Base-by-base conservation (phyloP, 2,888 invertebrate species). In the Liopterus haemorrhoidalis region DNA sequence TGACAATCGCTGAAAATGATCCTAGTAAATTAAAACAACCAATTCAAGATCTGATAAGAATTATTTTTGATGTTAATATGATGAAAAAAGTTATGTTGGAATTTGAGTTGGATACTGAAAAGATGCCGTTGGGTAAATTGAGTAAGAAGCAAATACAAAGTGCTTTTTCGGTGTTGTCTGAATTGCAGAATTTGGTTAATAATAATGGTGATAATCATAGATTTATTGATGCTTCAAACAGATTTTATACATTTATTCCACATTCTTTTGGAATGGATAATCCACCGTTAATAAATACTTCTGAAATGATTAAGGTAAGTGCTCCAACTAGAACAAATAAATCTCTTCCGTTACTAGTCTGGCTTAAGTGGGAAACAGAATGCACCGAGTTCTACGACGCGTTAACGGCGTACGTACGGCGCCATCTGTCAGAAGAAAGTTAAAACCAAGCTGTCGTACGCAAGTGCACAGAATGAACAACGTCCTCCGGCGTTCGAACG, bases 51-150 rank as follows among this genome's bases (percentile, higher is more conserved):
- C 70, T 99, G 3, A 76, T 99, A 14, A 75, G 78, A 48, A 73
- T 86, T 54, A 85, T 99, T 46, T 99, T 99, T 68, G 91, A 99
- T 65, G 78, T 95, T 0, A 78, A 88, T 47, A 72, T 75, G 5
- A 97, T 99, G 96, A 93, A 93, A 64, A 81, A 81, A 63, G 85
- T 90, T 0, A 81, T 99, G 79, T 66, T 88, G 61, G 94, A 96
- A 63, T 96, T 94, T 69, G 94, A 99, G 73, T 72, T 99, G 55
- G 97, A 99, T 66, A 79, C 89, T 57, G 92, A 94, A 51, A 96
- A 97, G 70, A 96, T 99, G 97, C 99, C 99, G 0, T 70, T 99
- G 5, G 99, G 97, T 15, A 97, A 97, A 70, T 68, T 99, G 8
- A 94, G 94, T 2, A 83, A 87, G 63, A 82, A 84, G 42, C 93